Conservation (phyloP, 2,113 vertebrate genomes). For the Bombycilla garrulus region DNA sequence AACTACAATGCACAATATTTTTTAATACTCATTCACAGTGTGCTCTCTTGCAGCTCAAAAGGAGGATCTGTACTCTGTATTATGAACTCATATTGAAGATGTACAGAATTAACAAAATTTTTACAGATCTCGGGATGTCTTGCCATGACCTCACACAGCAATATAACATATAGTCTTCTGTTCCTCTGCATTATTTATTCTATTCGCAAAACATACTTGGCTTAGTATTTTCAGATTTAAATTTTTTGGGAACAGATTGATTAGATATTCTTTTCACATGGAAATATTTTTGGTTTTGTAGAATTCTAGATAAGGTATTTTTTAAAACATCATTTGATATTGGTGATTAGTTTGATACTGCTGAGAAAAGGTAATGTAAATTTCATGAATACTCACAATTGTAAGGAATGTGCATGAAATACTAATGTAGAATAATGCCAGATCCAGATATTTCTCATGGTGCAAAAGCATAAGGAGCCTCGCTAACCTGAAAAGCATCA, state of each 20-base stretch:
- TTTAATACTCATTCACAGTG: neutral
- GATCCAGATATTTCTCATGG: neutral
- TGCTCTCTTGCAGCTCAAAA: neutral
- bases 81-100: slow-evolving; percentile 2
- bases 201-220: neutral
- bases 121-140: neutral
- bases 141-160: neutral
- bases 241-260: neutral
- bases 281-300: neutral
- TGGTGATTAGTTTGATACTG: slow-evolving; percentile 30
- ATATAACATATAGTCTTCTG: neutral
- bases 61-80: neutral
- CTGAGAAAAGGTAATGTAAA: slow-evolving; percentile 44
- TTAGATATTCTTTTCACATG: neutral
- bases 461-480: slow-evolving; percentile 5
- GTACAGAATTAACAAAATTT: slow-evolving; percentile 8
- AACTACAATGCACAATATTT: slow-evolving; percentile 7
- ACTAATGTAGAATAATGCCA: slow-evolving; percentile 11
- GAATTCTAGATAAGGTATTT: neutral
- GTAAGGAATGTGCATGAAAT: slow-evolving; percentile 46
- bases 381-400: slow-evolving; percentile 32
- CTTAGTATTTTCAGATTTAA: slow-evolving; percentile 12
- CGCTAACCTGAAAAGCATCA: neutral
- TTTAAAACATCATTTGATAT: slow-evolving; percentile 13
- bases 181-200: slow-evolving; percentile 37